Percentiles rank a stretch among this genome's conserved stretches.
Conservation (phyloP, 2,888 invertebrate genomes). For the Drosophila borealis region DNA sequence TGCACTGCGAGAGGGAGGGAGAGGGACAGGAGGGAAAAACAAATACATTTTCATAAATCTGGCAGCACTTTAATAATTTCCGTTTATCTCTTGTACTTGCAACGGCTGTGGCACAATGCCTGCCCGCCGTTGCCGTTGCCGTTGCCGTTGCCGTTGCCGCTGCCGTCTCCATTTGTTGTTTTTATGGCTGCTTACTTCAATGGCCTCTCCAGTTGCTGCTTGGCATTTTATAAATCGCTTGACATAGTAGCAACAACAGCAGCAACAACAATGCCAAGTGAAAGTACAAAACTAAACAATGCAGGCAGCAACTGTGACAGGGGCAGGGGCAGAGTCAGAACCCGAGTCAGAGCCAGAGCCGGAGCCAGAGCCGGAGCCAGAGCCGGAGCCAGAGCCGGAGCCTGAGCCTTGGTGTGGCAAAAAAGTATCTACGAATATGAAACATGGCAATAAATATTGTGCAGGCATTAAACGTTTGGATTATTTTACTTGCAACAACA, state of each 20-base stretch:
- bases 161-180: conserved; percentile 49
- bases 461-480: conserved; percentile 79
- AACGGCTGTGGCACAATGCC: conserved; percentile 62
- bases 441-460: conserved; percentile 81
- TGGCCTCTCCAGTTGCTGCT: conserved; percentile 47
- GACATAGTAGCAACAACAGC: conserved; percentile 62
- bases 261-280: conserved; percentile 43
- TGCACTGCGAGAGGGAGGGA: conserved; percentile 16
- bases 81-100: conserved; percentile 71
- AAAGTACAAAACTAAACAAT: conserved; percentile 64
- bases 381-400: conserved; percentile 23
- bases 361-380: conserved; percentile 38
- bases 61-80: conserved; percentile 80
- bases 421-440: conserved; percentile 74
- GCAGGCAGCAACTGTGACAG: conserved; percentile 37
- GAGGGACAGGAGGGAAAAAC: conserved; percentile 15
- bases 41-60: conserved; percentile 78
- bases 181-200: conserved; percentile 58
- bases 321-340: background rate
- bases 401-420: conserved; percentile 49
- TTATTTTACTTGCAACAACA: conserved; percentile 65
- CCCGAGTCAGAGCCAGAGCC: conserved; percentile 14
- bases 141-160: conserved; percentile 3
- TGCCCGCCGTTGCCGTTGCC: background rate
- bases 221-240: conserved; percentile 79